Conservation (phyloP, 2,888 invertebrate species). For the Pristionchus japonicus region DNA sequence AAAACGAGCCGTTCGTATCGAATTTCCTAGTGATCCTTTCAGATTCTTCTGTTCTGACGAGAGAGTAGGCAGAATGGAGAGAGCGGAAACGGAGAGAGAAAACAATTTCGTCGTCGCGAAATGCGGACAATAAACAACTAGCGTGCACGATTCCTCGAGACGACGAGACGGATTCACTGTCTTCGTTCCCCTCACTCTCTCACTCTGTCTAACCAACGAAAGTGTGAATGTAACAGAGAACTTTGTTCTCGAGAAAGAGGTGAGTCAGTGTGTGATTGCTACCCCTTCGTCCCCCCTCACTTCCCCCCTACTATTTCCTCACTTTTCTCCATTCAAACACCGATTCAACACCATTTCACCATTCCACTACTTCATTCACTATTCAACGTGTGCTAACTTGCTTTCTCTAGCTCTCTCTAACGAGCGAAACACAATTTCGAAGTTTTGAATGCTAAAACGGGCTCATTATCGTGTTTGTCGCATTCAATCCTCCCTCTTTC, state of each 20-base stretch:
- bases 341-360: neutral
- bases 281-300: neutral
- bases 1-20: neutral
- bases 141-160: neutral
- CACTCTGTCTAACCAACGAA: neutral
- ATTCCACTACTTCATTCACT: neutral
- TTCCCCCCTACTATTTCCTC: conserved; percentile 1
- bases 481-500: neutral
- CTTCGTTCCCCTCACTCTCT: neutral
- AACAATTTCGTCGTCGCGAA: neutral
- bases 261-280: conserved; percentile 12
- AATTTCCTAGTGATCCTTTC: neutral
- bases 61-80: neutral
- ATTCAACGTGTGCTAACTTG: conserved; percentile 2
- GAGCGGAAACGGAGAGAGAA: neutral
- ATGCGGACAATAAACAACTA: conserved; percentile 8
- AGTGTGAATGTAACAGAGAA: neutral
- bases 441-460: neutral
- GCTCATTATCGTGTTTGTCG: neutral
- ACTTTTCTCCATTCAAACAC: neutral
- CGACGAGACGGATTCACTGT: neutral
- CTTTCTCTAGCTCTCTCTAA: neutral
- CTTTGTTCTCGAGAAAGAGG: neutral
- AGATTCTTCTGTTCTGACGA: neutral
- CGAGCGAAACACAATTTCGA: neutral